A percentile compares a stretch with the other conserved stretches of the same genome.
Evolutionary conservation across 2,113 vertebrate genomes (phyloP).

Genomic region (Muscicapa adusta): DNA sequence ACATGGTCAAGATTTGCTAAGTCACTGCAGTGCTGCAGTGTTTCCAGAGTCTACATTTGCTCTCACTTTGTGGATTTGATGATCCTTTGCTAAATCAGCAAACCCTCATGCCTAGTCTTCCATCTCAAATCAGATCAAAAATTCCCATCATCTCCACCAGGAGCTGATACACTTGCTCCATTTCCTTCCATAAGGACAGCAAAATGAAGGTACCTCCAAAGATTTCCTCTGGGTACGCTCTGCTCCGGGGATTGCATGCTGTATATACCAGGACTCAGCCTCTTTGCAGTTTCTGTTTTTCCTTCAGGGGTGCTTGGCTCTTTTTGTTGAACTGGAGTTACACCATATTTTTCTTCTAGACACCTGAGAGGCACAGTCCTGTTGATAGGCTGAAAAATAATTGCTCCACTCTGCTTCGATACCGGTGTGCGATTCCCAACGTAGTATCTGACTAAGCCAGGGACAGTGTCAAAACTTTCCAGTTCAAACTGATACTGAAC

Average conservation of each 20-base stretch:
- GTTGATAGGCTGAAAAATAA: constrained; percentile 97
- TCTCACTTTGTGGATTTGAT: not conserved
- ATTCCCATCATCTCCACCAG: not conserved
- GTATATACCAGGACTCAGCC: constrained; percentile 84
- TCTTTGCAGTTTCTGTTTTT: constrained; percentile 73
- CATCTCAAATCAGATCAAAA: not conserved
- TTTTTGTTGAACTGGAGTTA: constrained; percentile 48
- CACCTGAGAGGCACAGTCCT: constrained; percentile 86
- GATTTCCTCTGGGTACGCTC: constrained; percentile 71
- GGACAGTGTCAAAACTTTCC: constrained; percentile 91
- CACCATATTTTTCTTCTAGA: constrained; percentile 87
- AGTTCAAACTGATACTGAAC: constrained; percentile 90
- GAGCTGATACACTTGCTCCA: not conserved
- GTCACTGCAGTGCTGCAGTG: not conserved
- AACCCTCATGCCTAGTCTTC: not conserved
- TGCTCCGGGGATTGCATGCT: constrained; percentile 73
- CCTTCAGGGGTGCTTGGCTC: constrained; percentile 60
- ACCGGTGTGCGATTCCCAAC: constrained; percentile 91
- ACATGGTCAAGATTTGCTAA: not conserved
- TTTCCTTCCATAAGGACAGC: not conserved
- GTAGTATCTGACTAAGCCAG: constrained; percentile 88
- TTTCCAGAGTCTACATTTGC: not conserved
- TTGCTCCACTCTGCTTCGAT: constrained; percentile 89
- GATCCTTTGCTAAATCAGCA: not conserved
- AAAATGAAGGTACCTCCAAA: constrained; percentile 78